phyloP scores from a whole-genome alignment of 2,888 invertebrate genomes.

The Abscondita cerata region DNA sequence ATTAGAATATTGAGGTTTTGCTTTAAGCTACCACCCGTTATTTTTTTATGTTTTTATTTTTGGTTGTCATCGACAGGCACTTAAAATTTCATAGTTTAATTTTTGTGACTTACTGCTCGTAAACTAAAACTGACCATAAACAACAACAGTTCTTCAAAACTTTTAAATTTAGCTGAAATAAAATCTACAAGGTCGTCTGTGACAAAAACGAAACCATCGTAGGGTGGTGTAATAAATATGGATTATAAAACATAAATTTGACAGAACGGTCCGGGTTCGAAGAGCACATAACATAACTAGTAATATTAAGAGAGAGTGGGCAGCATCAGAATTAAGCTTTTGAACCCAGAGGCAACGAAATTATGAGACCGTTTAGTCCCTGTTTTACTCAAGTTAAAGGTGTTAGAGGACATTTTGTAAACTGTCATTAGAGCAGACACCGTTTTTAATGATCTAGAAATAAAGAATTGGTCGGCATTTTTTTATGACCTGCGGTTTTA shows the following conservation, averaged over 20 bases:
- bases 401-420: constrained; percentile 37
- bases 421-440: constrained; percentile 37
- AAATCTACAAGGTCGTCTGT: constrained; percentile 40
- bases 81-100: constrained; percentile 35
- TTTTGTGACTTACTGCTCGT: constrained; percentile 41
- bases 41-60: constrained; percentile 2
- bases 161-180: constrained; percentile 43
- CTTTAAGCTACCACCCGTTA: neutral
- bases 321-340: constrained; percentile 14
- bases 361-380: constrained; percentile 35
- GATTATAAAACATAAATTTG: constrained; percentile 50
- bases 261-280: constrained; percentile 43
- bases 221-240: constrained; percentile 48
- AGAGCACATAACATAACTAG: constrained; percentile 14
- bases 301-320: constrained; percentile 12
- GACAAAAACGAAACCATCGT: constrained; percentile 39
- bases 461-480: constrained; percentile 33
- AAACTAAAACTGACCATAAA: constrained; percentile 40
- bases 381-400: constrained; percentile 32
- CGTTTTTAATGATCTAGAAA: constrained; percentile 33
- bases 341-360: constrained; percentile 12
- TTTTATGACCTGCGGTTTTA: constrained; percentile 22
- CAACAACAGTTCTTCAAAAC: constrained; percentile 37
- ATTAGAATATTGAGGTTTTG: no score
- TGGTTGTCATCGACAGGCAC: constrained; percentile 20